phyloP scores from a whole-genome alignment of 2,888 invertebrate genomes.

The Tortrix viridana region DNA sequence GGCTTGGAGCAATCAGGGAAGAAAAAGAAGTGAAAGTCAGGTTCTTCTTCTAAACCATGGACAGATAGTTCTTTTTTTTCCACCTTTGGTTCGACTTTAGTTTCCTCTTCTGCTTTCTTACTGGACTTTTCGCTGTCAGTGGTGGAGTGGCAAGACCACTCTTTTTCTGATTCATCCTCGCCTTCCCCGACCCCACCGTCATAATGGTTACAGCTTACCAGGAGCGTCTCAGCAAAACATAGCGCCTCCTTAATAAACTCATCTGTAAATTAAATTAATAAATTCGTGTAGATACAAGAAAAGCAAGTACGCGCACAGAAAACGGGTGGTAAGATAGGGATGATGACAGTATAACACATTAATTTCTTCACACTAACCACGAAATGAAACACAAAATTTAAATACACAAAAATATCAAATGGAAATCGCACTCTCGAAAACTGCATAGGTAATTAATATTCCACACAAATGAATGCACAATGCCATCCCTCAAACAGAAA shows the following conservation, averaged over 20 bases:
- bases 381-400: too few species aligned
- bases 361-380: too few species aligned
- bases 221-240: constrained; percentile 81
- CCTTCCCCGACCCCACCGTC: constrained; percentile 60
- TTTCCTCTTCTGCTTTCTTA: constrained; percentile 6
- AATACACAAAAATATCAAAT: too few species aligned
- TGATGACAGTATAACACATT: too few species aligned
- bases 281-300: neutral
- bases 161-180: constrained; percentile 64
- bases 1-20: constrained; percentile 72
- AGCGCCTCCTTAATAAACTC: constrained; percentile 73
- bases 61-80: constrained; percentile 45
- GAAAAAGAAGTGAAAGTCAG: constrained; percentile 75
- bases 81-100: constrained; percentile 52
- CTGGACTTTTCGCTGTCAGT: constrained; percentile 48
- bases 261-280: constrained; percentile 60
- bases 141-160: constrained; percentile 65
- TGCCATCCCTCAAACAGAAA: too few species aligned
- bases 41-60: constrained; percentile 50
- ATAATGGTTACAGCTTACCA: constrained; percentile 80
- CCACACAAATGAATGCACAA: too few species aligned
- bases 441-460: too few species aligned
- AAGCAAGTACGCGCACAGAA: neutral
- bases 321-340: too few species aligned
- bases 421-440: too few species aligned